Percentiles rank a stretch among this genome's conserved stretches.
phyloP scores from a whole-genome alignment of 1,140 invertebrate genomes.

The Drosophila nigromelanica region DNA sequence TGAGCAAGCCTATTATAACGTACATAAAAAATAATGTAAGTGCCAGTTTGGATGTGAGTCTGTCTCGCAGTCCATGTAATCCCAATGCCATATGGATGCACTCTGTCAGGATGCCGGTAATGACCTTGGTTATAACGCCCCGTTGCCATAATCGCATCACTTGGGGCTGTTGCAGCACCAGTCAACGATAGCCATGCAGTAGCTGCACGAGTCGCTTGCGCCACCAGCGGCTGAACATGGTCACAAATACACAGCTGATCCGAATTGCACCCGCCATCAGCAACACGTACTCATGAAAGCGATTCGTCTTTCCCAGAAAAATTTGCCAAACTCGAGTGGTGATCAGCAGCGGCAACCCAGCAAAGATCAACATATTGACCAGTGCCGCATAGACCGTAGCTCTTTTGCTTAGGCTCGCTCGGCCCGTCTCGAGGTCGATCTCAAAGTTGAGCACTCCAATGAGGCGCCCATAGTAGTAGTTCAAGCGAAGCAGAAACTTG shows the following conservation, averaged over 20 bases:
- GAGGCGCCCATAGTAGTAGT: slow-evolving; percentile 23
- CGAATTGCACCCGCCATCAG: slow-evolving; percentile 31
- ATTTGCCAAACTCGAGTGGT: not conserved
- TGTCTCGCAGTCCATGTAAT: not conserved
- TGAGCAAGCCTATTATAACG: slow-evolving; percentile 29
- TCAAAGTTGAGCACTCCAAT: slow-evolving; percentile 36
- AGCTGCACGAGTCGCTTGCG: slow-evolving; percentile 28
- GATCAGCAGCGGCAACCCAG: slow-evolving; percentile 4
- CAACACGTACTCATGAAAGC: slow-evolving; percentile 49
- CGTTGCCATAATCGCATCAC: slow-evolving; percentile 25
- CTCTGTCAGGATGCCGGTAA: slow-evolving; percentile 23
- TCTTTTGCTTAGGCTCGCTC: not conserved
- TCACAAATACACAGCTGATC: slow-evolving; percentile 27
- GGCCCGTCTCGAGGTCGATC: slow-evolving; percentile 17
- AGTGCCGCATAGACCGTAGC: slow-evolving; percentile 9
- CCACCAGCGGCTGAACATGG: slow-evolving; percentile 49
- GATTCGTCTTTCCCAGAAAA: not conserved
- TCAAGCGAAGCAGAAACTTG: not conserved
- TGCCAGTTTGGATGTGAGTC: not conserved
- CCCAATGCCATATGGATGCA: slow-evolving; percentile 10
- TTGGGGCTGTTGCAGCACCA: slow-evolving; percentile 29
- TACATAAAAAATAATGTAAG: not conserved
- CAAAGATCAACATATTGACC: not conserved
- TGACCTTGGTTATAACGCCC: slow-evolving; percentile 30
- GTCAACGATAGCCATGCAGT: slow-evolving; percentile 1